Percentiles rank a stretch among this genome's conserved stretches.
Evolutionary conservation across 2,113 vertebrate genomes (phyloP).

Genomic region (Clinocottus analis): DNA sequence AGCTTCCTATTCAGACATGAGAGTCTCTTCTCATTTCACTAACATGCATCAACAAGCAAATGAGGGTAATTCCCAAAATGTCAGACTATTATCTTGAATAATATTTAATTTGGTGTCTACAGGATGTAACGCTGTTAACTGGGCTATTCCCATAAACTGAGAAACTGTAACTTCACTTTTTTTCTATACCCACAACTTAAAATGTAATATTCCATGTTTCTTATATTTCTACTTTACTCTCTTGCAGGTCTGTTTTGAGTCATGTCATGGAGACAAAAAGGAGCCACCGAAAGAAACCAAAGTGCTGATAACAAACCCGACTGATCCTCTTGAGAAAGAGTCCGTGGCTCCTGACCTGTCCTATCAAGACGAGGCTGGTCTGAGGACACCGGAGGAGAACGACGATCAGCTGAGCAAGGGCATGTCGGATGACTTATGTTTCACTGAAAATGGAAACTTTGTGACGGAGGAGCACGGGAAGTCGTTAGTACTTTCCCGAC

Average conservation of each 20-base stretch:
- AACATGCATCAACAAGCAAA: background rate
- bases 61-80: background rate
- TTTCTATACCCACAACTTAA: background rate
- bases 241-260: background rate
- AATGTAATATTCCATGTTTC: background rate
- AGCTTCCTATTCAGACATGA: background rate
- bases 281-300: fast-evolving
- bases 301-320: background rate
- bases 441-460: constrained; percentile 59
- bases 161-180: background rate
- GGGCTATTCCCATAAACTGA: background rate
- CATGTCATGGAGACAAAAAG: fast-evolving
- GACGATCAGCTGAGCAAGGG: constrained; percentile 11
- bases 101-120: background rate
- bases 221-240: background rate
- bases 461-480: constrained; percentile 74
- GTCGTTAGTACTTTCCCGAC: background rate
- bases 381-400: constrained; percentile 36
- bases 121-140: background rate
- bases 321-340: background rate
- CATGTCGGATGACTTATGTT: fast-evolving
- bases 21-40: background rate
- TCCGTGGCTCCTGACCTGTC: fast-evolving
- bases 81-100: background rate
- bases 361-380: fast-evolving